Percentiles rank a stretch among this genome's conserved stretches.
Evolutionary conservation across 2,888 invertebrate species (phyloP).

Genomic region (Ypsolopha sequella): DNA sequence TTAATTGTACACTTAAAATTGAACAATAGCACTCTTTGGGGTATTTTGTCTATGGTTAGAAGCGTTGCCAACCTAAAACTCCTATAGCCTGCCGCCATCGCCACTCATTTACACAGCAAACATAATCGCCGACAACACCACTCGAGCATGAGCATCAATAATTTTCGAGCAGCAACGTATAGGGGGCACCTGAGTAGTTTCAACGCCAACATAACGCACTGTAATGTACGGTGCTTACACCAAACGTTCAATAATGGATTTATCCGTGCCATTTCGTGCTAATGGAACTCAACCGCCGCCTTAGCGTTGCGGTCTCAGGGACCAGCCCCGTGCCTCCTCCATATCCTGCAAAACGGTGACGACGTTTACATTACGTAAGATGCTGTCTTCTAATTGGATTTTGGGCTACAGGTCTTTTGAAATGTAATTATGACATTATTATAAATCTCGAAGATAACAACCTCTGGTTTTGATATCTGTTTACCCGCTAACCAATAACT

Average conservation of each 20-base stretch:
- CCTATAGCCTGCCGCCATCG: too few species aligned
- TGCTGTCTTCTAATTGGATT: not conserved
- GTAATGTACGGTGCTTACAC: not conserved
- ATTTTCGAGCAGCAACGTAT: not conserved
- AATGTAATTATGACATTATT: not conserved
- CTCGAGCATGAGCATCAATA: conserved; percentile 1
- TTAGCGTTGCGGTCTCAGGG: conserved; percentile 42
- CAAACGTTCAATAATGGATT: conserved; percentile 32
- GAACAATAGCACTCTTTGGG: too few species aligned
- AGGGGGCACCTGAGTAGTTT: not conserved
- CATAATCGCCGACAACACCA: not conserved
- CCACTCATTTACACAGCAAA: too few species aligned
- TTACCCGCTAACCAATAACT: too few species aligned
- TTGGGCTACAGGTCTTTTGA: not conserved
- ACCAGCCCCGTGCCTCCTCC: conserved; percentile 18
- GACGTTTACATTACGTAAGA: not conserved
- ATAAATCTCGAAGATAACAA: not conserved
- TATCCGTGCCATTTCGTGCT: conserved; percentile 48
- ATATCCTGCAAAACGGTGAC: conserved; percentile 25
- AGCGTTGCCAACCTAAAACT: too few species aligned
- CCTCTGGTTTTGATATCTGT: too few species aligned
- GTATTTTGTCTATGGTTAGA: too few species aligned
- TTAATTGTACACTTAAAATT: too few species aligned
- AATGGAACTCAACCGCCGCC: conserved; percentile 56
- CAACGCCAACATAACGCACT: not conserved